phyloP scores from a whole-genome alignment of 1,140 invertebrate species.

The Notospermus geniculatus region DNA sequence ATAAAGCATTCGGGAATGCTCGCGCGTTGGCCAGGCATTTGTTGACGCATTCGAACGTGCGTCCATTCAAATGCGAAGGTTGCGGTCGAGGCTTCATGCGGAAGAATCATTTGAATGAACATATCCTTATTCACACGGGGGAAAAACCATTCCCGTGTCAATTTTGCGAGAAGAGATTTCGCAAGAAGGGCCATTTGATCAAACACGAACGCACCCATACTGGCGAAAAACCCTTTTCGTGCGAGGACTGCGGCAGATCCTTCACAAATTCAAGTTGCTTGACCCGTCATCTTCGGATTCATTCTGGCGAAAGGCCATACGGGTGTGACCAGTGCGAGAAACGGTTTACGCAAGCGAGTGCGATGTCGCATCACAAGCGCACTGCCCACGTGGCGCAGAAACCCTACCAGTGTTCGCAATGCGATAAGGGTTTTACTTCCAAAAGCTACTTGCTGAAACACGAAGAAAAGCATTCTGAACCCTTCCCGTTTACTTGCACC shows the following conservation, averaged over 20 bases:
- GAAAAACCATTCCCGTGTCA: constrained; percentile 84
- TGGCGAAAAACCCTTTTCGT: constrained; percentile 86
- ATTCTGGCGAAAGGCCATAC: constrained; percentile 85
- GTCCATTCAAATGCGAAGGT: constrained; percentile 31
- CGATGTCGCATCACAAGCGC: too few species aligned
- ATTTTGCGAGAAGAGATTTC: constrained; percentile 83
- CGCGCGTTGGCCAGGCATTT: too few species aligned
- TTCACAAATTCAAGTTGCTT: constrained; percentile 75
- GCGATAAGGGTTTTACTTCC: too few species aligned
- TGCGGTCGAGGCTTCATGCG: constrained; percentile 56
- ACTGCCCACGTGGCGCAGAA: not conserved
- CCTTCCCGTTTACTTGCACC: too few species aligned
- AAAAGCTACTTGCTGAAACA: too few species aligned
- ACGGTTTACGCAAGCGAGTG: constrained; percentile 8
- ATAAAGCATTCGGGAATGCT: too few species aligned
- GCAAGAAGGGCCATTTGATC: constrained; percentile 83
- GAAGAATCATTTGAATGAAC: constrained; percentile 62
- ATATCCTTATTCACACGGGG: constrained; percentile 70
- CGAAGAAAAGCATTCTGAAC: too few species aligned
- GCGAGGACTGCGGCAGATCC: constrained; percentile 66
- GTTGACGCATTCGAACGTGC: not conserved
- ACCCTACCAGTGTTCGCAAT: too few species aligned
- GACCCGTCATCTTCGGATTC: constrained; percentile 84
- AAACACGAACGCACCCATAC: constrained; percentile 86
- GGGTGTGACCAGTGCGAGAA: constrained; percentile 74